These are phyloP conservation scores for Drosophila lacteicornis DNA, from an alignment of 1,140 invertebrate genomes.

Conservation along the genomic window DNA sequence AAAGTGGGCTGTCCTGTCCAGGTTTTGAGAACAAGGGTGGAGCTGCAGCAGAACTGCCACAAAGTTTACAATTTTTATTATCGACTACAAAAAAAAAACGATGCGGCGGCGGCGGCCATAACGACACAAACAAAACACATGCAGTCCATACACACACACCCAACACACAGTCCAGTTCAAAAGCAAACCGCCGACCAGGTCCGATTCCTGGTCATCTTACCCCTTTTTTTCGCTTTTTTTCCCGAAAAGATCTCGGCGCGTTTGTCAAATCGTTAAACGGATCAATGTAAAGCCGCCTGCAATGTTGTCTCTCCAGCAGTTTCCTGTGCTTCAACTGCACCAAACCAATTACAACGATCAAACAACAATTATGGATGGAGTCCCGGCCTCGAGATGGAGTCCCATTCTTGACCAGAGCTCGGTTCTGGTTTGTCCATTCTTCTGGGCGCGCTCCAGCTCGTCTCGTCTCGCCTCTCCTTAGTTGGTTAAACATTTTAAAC, in stretches of 20 bases:
- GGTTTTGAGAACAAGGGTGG: slow-evolving; percentile 16
- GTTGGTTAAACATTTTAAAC: slow-evolving; percentile 62
- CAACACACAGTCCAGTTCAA: slow-evolving; percentile 33
- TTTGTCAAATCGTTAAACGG: slow-evolving; percentile 80
- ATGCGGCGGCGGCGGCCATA: slow-evolving; percentile 33
- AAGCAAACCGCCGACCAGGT: slow-evolving; percentile 29
- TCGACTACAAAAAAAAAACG: slow-evolving; percentile 56
- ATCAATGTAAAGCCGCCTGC: slow-evolving; percentile 74
- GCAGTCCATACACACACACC: neutral
- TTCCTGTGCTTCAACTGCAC: slow-evolving; percentile 67
- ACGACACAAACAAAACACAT: slow-evolving; percentile 39
- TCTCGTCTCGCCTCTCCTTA: slow-evolving; percentile 1
- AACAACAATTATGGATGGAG: slow-evolving; percentile 79
- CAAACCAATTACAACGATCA: slow-evolving; percentile 84
- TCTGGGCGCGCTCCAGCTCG: neutral
- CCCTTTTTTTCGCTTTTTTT: slow-evolving; percentile 39
- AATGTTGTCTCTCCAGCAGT: slow-evolving; percentile 55
- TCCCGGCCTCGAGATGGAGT: slow-evolving; percentile 24
- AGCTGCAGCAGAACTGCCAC: slow-evolving; percentile 38
- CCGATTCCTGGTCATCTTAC: slow-evolving; percentile 22
- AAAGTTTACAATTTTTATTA: slow-evolving; percentile 75
- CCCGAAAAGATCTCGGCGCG: slow-evolving; percentile 35
- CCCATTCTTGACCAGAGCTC: slow-evolving; percentile 51
- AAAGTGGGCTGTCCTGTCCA: slow-evolving; percentile 33
- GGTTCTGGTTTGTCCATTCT: slow-evolving; percentile 17